Conservation (phyloP, 1,140 invertebrate species). For the Bilobella aurantiaca region DNA sequence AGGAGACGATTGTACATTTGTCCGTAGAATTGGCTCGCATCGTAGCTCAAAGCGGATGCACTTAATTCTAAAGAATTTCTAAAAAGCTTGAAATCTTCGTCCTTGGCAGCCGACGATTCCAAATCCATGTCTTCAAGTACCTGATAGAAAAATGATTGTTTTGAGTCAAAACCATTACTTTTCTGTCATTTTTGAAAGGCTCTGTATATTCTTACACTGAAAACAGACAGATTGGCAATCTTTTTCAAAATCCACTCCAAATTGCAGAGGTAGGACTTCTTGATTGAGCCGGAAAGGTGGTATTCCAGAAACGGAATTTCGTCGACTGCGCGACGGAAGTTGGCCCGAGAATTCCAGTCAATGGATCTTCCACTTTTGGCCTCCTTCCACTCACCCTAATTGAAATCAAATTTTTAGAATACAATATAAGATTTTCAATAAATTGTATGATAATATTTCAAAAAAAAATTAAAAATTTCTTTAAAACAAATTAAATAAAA, state of each 20-base stretch:
- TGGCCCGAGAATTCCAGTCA: slow-evolving; percentile 40
- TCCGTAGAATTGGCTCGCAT: slow-evolving; percentile 63
- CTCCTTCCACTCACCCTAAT: slow-evolving; percentile 48
- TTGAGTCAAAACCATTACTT: too few species aligned
- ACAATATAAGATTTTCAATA: background rate
- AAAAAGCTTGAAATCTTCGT: slow-evolving; percentile 51
- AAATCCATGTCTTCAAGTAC: slow-evolving; percentile 55
- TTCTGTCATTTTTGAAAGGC: too few species aligned
- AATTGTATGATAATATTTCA: background rate
- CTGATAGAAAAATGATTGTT: slow-evolving; percentile 39
- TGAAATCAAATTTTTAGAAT: slow-evolving; percentile 1
- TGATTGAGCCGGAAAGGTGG: slow-evolving; percentile 37
- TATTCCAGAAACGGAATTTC: slow-evolving; percentile 63
- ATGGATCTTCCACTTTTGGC: slow-evolving; percentile 37
- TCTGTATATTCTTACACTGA: slow-evolving; percentile 41
- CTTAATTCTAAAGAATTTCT: slow-evolving; percentile 54
- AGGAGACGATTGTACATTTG: slow-evolving; percentile 49
- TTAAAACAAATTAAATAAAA: background rate
- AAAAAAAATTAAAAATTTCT: too few species aligned
- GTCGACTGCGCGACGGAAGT: slow-evolving; percentile 65
- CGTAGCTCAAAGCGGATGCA: slow-evolving; percentile 56
- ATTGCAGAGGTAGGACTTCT: slow-evolving; percentile 48
- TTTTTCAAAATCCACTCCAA: slow-evolving; percentile 63
- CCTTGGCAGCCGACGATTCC: slow-evolving; percentile 36
- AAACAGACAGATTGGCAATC: slow-evolving; percentile 54